phyloP scores from a whole-genome alignment of 2,113 vertebrate genomes.

The Gallinago undulata region DNA sequence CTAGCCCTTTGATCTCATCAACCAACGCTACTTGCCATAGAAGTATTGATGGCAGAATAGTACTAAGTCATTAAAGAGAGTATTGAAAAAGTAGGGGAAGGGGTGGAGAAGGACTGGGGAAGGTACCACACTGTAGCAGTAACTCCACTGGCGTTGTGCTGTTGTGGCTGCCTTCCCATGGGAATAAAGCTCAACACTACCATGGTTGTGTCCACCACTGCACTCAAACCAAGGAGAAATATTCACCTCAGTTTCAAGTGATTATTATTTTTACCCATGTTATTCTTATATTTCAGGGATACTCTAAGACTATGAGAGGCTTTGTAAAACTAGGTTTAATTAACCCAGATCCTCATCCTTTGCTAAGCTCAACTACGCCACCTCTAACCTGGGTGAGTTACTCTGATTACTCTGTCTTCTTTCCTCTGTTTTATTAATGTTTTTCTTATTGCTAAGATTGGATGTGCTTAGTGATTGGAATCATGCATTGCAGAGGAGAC shows the following conservation, averaged over 20 bases:
- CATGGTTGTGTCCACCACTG: neutral
- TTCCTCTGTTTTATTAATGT: neutral
- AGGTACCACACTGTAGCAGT: neutral
- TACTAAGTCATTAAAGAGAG: neutral
- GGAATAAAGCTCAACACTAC: neutral
- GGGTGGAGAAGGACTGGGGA: neutral
- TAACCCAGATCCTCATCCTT: conserved; percentile 79
- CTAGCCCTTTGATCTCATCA: neutral
- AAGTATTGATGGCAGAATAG: neutral
- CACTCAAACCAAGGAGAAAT: neutral
- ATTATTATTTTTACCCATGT: neutral
- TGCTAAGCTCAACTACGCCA: conserved; percentile 64
- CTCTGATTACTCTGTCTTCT: neutral
- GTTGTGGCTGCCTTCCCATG: neutral
- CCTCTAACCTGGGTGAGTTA: conserved; percentile 88
- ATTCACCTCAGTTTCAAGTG: neutral
- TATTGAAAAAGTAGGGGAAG: neutral
- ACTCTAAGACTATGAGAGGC: conserved; percentile 82
- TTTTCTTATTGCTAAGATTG: neutral
- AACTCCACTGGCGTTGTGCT: neutral
- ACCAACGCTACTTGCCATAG: neutral
- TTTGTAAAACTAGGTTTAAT: conserved; percentile 93
- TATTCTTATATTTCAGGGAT: conserved; percentile 81
- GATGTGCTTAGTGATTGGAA: neutral
- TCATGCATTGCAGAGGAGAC: neutral